A percentile compares a stretch with the other conserved stretches of the same genome.
Evolutionary conservation across 2,797 vertebrate genomes (phyloP).

Genomic region (Zenarchopterus dispar): DNA sequence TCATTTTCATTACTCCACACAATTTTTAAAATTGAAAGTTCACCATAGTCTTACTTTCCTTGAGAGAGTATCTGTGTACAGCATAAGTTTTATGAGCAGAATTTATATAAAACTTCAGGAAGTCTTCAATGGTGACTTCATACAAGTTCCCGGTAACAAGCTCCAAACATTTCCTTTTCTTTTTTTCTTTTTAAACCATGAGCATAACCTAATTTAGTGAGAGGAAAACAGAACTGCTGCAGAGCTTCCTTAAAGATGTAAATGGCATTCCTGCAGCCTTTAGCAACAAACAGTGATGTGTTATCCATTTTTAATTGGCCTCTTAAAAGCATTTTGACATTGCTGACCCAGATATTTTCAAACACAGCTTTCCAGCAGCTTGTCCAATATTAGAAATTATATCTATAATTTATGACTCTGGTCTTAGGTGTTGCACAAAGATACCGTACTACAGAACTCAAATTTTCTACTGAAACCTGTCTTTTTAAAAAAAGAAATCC

Average conservation of each 20-base stretch:
- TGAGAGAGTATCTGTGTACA: not conserved
- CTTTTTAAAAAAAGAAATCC: too few species aligned
- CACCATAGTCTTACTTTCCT: too few species aligned
- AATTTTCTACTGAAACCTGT: not conserved
- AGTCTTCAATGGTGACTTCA: constrained; percentile 2
- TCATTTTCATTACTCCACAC: not conserved
- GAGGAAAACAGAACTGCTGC: constrained; percentile 20
- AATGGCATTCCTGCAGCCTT: constrained; percentile 23
- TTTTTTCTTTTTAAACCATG: constrained; percentile 18
- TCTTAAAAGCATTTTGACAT: constrained; percentile 40
- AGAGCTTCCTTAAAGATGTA: constrained; percentile 13
- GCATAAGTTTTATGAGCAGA: not conserved
- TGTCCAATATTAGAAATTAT: constrained; percentile 12
- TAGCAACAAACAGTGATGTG: constrained; percentile 18
- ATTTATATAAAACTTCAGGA: not conserved
- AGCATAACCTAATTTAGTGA: not conserved
- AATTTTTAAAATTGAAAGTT: too few species aligned
- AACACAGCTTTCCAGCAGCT: constrained; percentile 11
- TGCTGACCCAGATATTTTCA: constrained; percentile 28
- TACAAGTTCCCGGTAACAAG: constrained; percentile 7
- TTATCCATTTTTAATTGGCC: constrained; percentile 34
- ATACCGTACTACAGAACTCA: not conserved
- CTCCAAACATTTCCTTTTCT: not conserved
- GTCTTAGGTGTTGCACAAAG: constrained; percentile 13
- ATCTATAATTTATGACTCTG: constrained; percentile 15